Base-by-base conservation (phyloP, 2,888 invertebrate species). In the Pyrochroa serraticornis region DNA sequence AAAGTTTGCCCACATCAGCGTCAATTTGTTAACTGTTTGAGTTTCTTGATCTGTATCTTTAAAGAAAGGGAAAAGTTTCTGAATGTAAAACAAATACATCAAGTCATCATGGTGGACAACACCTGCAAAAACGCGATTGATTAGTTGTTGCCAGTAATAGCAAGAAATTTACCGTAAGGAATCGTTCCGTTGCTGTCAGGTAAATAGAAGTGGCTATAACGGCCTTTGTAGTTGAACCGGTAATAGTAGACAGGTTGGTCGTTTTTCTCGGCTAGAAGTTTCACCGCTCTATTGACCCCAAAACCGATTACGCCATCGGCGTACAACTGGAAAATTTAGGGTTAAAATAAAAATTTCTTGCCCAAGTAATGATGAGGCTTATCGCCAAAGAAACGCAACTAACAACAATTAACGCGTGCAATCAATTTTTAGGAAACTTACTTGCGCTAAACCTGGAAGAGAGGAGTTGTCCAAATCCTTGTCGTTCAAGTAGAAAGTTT, bases 271-370 rank as follows among this genome's bases (percentile, higher is more conserved):
- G 86, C 82, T 14, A 88, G 78, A 56, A 89, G 70, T 65, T 85
- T 84, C 0, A 84, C 85, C 55, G 85, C 81, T 45, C 87, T 82
- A 70, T 89, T 84, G 1, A 83, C 82, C 0, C 82, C 78, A 64
- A 85, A 88, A 1, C 84, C 85, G 9, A 84, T 82, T 7, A 86
- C 65, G 0, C 83, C 77, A 72, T 89, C 89, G 0, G 83, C 82
- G 67, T 83, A 89, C 0, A 87, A 68, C 75, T 83, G 64, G 58
- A 79, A 66, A 37, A 31, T 5, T 74, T 7, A 49, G 35, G 41
- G 42, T 52, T 32, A 44, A 42, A 55, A 33, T 54, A 8, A 47
- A 52, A 14, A 7, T 36, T n/a, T 47, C 7, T 37, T 12, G 13
- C 7, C 7, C 32, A 30, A 32, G 30, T 47, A 39, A 46, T 12